Conservation (phyloP, 2,888 invertebrate species). For the Eristalinus sepulchralis region DNA sequence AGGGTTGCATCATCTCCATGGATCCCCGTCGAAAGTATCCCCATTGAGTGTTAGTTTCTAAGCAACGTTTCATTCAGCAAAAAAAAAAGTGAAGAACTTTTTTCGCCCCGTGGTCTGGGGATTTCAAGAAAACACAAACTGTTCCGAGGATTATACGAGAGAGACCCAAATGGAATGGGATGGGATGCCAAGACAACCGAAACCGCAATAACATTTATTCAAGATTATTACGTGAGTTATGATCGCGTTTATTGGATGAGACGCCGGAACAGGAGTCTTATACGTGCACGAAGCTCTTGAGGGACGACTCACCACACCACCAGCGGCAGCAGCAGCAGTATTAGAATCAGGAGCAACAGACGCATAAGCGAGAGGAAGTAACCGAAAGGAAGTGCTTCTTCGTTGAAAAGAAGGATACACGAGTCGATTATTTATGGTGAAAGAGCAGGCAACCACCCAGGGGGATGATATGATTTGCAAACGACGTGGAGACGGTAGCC, state of each 20-base stretch:
- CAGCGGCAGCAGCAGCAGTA: background rate
- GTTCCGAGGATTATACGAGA: slow-evolving; percentile 62
- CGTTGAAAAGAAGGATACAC: slow-evolving; percentile 37
- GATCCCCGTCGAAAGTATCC: slow-evolving; percentile 39
- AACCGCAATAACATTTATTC: slow-evolving; percentile 70
- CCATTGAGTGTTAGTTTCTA: slow-evolving; percentile 64
- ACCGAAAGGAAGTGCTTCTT: slow-evolving; percentile 9
- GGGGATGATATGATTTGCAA: slow-evolving; percentile 18
- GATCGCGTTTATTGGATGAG: slow-evolving; percentile 72
- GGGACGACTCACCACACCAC: background rate
- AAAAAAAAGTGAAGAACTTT: background rate
- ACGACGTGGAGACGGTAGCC: background rate
- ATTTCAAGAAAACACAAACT: slow-evolving; percentile 37
- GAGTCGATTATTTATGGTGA: slow-evolving; percentile 62
- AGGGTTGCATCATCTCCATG: slow-evolving; percentile 57
- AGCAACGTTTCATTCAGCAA: slow-evolving; percentile 48
- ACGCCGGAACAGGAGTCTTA: slow-evolving; percentile 54
- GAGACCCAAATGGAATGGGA: slow-evolving; percentile 3
- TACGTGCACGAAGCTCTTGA: background rate
- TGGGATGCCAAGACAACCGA: slow-evolving; percentile 52
- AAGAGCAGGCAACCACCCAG: slow-evolving; percentile 58
- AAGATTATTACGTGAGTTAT: slow-evolving; percentile 74
- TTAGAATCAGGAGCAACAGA: no score
- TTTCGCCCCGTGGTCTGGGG: slow-evolving; percentile 51
- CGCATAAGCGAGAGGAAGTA: background rate